phyloP scores from a whole-genome alignment of 2,797 vertebrate genomes.

The Megalops cyprinoides region DNA sequence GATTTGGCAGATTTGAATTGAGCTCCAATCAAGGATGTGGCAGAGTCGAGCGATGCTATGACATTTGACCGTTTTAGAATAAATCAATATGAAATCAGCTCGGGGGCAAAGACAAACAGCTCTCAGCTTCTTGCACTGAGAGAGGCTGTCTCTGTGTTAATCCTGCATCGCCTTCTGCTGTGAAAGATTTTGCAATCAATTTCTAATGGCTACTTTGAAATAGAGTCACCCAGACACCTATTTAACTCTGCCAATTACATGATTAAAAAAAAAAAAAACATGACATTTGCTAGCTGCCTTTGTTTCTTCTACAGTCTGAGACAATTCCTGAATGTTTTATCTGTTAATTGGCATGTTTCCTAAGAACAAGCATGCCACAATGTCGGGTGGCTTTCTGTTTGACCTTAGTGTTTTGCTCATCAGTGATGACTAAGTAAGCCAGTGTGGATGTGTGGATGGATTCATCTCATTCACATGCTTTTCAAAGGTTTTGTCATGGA shows the following conservation, averaged over 20 bases:
- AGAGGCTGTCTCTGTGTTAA: not conserved
- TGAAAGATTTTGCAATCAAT: constrained; percentile 70
- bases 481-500: not conserved
- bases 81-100: constrained; percentile 67
- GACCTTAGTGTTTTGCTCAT: too few species aligned
- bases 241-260: constrained; percentile 42
- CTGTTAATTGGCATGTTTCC: too few species aligned
- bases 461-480: not conserved
- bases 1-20: constrained; percentile 13
- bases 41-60: constrained; percentile 56
- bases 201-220: constrained; percentile 48
- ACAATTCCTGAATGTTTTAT: too few species aligned
- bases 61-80: constrained; percentile 62
- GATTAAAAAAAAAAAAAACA: too few species aligned
- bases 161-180: constrained; percentile 38
- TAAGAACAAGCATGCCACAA: too few species aligned
- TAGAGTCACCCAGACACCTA: constrained; percentile 46
- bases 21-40: constrained; percentile 40
- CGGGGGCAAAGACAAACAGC: constrained; percentile 42
- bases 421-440: too few species aligned
- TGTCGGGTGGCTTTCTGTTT: too few species aligned
- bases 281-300: constrained; percentile 8
- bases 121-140: not conserved
- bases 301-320: too few species aligned
- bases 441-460: not conserved